These are phyloP conservation scores for Microplitis manilae DNA, from an alignment of 2,888 invertebrate genomes.

Conservation along the genomic window DNA sequence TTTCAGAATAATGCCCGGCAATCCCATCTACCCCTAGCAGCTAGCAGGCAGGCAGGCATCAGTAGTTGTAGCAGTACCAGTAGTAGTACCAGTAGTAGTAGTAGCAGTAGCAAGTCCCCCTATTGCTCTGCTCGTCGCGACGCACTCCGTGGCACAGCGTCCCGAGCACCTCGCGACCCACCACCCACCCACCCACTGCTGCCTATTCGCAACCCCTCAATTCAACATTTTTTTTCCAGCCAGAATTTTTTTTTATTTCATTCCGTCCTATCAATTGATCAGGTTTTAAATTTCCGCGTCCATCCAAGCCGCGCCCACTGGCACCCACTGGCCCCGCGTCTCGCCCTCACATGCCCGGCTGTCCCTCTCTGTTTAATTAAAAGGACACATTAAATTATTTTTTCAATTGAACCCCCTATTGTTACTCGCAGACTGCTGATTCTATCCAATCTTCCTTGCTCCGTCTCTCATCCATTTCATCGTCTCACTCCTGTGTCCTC, in stretches of 20 bases:
- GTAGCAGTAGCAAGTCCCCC: neutral
- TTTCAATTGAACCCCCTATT: slow-evolving; percentile 70
- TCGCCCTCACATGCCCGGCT: slow-evolving; percentile 50
- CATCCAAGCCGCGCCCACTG: slow-evolving; percentile 70
- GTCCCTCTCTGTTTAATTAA: slow-evolving; percentile 70
- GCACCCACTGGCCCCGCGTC: slow-evolving; percentile 57
- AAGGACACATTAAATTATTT: slow-evolving; percentile 71
- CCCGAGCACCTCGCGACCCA: slow-evolving; percentile 46
- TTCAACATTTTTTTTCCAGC: slow-evolving; percentile 65
- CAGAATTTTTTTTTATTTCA: slow-evolving; percentile 57
- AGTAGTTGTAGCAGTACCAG: neutral
- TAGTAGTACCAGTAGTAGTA: neutral
- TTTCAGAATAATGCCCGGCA: slow-evolving; percentile 72
- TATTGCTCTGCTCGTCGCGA: neutral
- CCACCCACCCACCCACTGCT: slow-evolving; percentile 45
- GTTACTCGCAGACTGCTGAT: slow-evolving; percentile 70
- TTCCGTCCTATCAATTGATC: slow-evolving; percentile 72
- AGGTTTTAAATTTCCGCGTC: slow-evolving; percentile 73
- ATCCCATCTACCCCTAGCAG: slow-evolving; percentile 67
- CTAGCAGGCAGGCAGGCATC: neutral
- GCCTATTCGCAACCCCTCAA: slow-evolving; percentile 61
- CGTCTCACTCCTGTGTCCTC: slow-evolving; percentile 48
- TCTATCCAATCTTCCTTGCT: slow-evolving; percentile 65
- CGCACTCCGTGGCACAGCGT: slow-evolving; percentile 47
- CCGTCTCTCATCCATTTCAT: slow-evolving; percentile 53